Evolutionary conservation across 2,113 vertebrate genomes (phyloP), one percentile per base, ranked within the genome.

Genomic region (Atrichornis clamosus): DNA sequence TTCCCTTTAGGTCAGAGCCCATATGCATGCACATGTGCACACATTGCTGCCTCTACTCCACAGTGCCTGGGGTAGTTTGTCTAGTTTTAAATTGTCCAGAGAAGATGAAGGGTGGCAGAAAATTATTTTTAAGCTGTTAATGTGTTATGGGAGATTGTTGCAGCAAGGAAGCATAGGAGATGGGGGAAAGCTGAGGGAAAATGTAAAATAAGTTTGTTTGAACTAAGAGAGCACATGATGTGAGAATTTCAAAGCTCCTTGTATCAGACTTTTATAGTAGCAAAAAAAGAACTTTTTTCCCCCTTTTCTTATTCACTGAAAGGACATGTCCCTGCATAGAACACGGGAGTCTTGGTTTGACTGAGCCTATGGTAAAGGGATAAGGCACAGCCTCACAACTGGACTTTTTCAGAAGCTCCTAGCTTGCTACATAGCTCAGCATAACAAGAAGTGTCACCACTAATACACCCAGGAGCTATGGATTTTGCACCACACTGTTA

Each of bases 101-200:
- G 84, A 74, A 94, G 81, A 90, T 55, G 81, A 93, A 79, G 70
- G 46, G 42, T 87, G 81, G 74, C 91, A 96, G 82, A 79, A 95
- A 63, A 91, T 89, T 95, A 53, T 89, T 96, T 95, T 96, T 84
- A 93, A 94, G 78, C 84, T 81, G 62, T 42, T 87, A 76, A 76
- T 58, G 59, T 93, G 81, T 72, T 95, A 87, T 42, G 53, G 74
- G 75, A 91, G 82, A 83, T 23, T 70, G 53, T 56, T 84, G 69
- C 0, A 0, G 70, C 59, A 83, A 59, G 1, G 7, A 93, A 94
- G 42, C 2, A 0, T 26, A 79, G 41, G 76, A 89, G 15, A 41
- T 62, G 50, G 42, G 14, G 18, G 39, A 92, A 89, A 16, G 70
- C 37, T 76, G 74, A 83, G 30, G 28, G 19, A 79, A 89, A 94